Percentiles rank a stretch among this genome's conserved stretches.
Evolutionary conservation across 2,888 invertebrate genomes (phyloP).

Genomic region (Neoascia interrupta): DNA sequence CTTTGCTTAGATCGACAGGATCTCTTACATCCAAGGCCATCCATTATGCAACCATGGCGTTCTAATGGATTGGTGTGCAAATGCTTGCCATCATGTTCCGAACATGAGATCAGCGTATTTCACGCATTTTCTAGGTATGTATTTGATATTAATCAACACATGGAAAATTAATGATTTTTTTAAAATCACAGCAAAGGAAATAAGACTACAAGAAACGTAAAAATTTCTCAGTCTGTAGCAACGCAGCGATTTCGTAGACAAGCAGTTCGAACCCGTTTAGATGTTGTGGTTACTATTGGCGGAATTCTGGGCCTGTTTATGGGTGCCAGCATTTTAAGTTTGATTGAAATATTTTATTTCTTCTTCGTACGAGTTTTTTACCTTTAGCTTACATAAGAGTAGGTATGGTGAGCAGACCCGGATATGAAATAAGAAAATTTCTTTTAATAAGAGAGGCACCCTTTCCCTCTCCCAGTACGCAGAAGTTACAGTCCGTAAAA

Average conservation of each 20-base stretch:
- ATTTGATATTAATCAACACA: too few species aligned
- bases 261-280: slow-evolving; percentile 78
- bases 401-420: too few species aligned
- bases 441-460: too few species aligned
- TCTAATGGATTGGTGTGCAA: slow-evolving; percentile 82
- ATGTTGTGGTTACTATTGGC: slow-evolving; percentile 82
- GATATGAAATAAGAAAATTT: too few species aligned
- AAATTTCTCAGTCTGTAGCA: slow-evolving; percentile 17
- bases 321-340: slow-evolving; percentile 83
- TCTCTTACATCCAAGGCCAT: slow-evolving; percentile 76
- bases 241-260: slow-evolving; percentile 80
- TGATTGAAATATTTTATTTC: slow-evolving; percentile 82
- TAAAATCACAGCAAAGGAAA: background rate
- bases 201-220: slow-evolving; percentile 61
- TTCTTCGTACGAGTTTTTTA: slow-evolving; percentile 78
- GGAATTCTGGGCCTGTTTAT: slow-evolving; percentile 83
- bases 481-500: too few species aligned
- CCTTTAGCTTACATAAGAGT: too few species aligned
- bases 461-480: too few species aligned
- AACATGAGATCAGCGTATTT: slow-evolving; percentile 83
- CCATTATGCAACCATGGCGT: slow-evolving; percentile 81
- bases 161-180: too few species aligned
- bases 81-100: slow-evolving; percentile 86
- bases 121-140: slow-evolving; percentile 71
- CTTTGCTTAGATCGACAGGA: slow-evolving; percentile 83